Evolutionary conservation across 1,140 invertebrate species (phyloP), one percentile per base, ranked within the genome.

Genomic region (Polypedilum vanderplanki): DNA sequence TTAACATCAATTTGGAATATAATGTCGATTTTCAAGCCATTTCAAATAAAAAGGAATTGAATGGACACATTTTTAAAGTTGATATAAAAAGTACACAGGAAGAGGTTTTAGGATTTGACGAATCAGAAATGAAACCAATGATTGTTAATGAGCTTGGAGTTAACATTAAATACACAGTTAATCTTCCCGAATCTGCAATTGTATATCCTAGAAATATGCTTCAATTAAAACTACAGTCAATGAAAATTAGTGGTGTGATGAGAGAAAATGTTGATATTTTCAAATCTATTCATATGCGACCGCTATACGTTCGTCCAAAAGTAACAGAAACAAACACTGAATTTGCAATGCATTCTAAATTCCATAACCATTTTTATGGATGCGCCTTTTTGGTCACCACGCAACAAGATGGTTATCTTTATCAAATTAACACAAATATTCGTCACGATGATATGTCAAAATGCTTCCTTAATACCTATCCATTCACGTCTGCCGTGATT

Each of bases 401-500:
- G 9, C 33, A 40, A 7, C 70, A 75, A 22, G 75, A 75, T 73
- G 75, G 67, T n/a, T 75, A 73, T 18, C 12, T 75, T 1, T 75
- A 75, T 75, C 75, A 75, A 46, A 73, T 73, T 46, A 73, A 40
- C 17, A 73, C 70, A 12, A 75, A 57, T 73, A 70, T 17, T 75
- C 65, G 17, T 12, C 46, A 57, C 12, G 46, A 57, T 20, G 65
- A 70, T 22, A n/a, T 22, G 8, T 70, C 65, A 70, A 18, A 70
- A 9, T 20, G 17, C 17, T 70, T 70, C 17, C 65, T 70, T 8
- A 70, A 70, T 70, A 78, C 80, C 9, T 92, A 92, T 79, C 87
- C 88, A 5, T 92, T 92, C 76, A 93, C 90, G 0, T 88, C 90
- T 0, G 87, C 89, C 1, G 87, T 92, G 12, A 85, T 86, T 76